Base-by-base conservation (phyloP, 2,113 vertebrate species). In the Hemiprocne comata region DNA sequence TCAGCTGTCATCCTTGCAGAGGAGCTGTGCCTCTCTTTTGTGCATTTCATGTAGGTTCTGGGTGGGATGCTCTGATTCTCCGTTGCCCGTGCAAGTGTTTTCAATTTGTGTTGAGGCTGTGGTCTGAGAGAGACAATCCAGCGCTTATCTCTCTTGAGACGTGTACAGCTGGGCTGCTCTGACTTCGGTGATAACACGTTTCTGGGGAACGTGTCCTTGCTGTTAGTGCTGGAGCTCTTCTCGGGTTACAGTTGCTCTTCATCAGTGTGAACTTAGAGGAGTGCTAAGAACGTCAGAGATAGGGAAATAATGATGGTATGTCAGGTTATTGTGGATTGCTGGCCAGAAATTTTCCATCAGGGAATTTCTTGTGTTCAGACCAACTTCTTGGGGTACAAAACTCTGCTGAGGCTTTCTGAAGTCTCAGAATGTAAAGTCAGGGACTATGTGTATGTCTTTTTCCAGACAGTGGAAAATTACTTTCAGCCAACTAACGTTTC, bases 11-110 rank as follows among this genome's bases (percentile, higher is more conserved):
- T 8, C 54, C 54, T 50, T 10, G 53, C 4, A 28, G 74, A 64
- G 73, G 48, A 87, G 62, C 61, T 2, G 9, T 6, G 55, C 65
- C 48, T 19, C 24, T 34, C 51, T 13, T 17, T 10, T 3, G 3
- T 11, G n/a, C 0, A 0, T 15, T 17, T 16, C 24, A 0, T 6
- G 25, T 8, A 21, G 33, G 0, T 66, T 38, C 6, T 20, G 42
- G 79, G 28, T 46, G 72, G 44, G 64, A 8, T 33, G 75, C 58
- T 73, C 76, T 38, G 38, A 31, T 77, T 86, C n/a, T 40, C 6
- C 40, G 8, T 23, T 8, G 0, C 31, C 44, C 3, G 0, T 12
- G 25, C 21, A 24, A 28, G 38, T 7, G 34, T 38, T 51, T 93
- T 71, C 64, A 8, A 46, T 80, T 42, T 38, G 42, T 20, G 60